Conservation (phyloP, 2,113 vertebrate species). For the Zapornia atra region DNA sequence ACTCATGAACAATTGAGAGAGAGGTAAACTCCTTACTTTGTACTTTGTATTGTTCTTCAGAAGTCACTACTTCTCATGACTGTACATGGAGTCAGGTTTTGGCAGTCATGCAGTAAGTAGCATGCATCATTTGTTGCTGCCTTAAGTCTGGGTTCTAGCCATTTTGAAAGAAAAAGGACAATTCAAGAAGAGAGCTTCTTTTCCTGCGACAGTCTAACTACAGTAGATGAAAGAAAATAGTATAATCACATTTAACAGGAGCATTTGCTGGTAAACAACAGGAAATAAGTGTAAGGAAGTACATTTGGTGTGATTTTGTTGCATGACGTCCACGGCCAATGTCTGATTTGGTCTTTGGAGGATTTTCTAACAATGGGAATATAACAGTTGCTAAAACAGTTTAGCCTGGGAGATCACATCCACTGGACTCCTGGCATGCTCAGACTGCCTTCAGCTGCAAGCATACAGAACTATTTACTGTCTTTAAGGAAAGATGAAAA, state of each 20-base stretch:
- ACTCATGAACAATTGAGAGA: neutral
- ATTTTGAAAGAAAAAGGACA: neutral
- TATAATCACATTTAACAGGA: neutral
- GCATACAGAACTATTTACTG: neutral
- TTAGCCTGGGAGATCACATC: neutral
- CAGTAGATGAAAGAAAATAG: neutral
- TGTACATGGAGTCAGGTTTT: neutral
- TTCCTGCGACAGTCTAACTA: neutral
- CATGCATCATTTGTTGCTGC: neutral
- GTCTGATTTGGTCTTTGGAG: neutral
- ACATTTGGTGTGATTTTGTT: neutral
- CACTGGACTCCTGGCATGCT: neutral
- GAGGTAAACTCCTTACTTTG: neutral
- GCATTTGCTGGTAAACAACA: accelerated
- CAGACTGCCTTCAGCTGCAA: neutral
- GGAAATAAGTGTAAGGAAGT: neutral
- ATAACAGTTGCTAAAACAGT: neutral
- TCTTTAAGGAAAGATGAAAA: no score
- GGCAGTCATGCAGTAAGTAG: neutral
- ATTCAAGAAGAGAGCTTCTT: neutral
- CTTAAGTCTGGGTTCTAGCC: neutral
- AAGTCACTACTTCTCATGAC: neutral
- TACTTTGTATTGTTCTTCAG: neutral
- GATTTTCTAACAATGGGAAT: neutral
- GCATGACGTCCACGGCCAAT: neutral